Evolutionary conservation across 2,797 vertebrate species (phyloP).

Genomic region (Jordanella pulchra): DNA sequence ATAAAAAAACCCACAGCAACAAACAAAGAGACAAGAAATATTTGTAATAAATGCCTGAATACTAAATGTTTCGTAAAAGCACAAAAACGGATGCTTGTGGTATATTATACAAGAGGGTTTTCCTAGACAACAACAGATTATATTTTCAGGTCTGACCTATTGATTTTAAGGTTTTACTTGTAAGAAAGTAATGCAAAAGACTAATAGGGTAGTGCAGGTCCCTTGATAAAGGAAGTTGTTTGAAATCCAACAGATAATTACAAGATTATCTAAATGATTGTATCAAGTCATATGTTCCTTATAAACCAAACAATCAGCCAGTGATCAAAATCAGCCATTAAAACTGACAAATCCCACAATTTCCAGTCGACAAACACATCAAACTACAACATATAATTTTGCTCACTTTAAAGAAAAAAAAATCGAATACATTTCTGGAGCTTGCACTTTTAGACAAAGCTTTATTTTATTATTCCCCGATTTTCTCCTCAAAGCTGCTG

Average conservation of each 20-base stretch:
- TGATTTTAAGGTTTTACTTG: not conserved
- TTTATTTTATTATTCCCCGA: too few relatives aligned
- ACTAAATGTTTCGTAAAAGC: not conserved
- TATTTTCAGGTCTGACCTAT: not conserved
- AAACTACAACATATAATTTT: too few relatives aligned
- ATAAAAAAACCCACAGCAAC: too few relatives aligned
- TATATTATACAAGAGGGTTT: not conserved
- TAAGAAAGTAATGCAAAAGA: too few relatives aligned
- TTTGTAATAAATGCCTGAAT: too few relatives aligned
- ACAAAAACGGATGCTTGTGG: too few relatives aligned
- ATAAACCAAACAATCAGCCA: not conserved
- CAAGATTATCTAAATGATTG: not conserved
- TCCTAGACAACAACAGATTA: not conserved
- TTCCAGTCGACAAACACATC: not conserved
- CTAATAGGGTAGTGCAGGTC: not conserved
- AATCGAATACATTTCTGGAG: too few relatives aligned
- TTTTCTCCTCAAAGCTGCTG: not conserved
- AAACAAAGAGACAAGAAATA: too few relatives aligned
- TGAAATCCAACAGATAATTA: not conserved
- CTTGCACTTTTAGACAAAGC: too few relatives aligned
- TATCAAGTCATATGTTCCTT: not conserved
- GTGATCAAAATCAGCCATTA: not conserved
- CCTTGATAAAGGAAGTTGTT: not conserved
- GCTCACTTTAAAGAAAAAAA: too few relatives aligned
- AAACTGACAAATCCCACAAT: not conserved